Evolutionary conservation across 1,140 invertebrate species (phyloP).

Genomic region (Brachionus asplanchnoidis): DNA sequence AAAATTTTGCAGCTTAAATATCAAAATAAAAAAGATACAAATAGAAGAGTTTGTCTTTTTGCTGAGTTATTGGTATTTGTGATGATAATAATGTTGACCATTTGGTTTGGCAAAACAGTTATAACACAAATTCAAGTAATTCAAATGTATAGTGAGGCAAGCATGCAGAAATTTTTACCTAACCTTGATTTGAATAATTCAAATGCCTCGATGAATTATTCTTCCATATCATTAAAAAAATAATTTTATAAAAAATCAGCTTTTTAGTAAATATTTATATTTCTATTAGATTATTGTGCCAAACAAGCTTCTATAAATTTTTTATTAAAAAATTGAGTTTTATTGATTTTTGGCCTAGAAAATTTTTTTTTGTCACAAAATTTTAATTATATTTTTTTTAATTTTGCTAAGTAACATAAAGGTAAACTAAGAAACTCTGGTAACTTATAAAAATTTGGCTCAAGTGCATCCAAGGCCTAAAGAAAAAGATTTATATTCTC

Average conservation of each 20-base stretch:
- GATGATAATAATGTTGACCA: background rate
- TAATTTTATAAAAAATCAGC: background rate
- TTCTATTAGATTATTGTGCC: background rate
- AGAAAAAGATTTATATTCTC: background rate
- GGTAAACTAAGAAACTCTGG: too few species aligned
- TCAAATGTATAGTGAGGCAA: background rate
- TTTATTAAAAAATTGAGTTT: background rate
- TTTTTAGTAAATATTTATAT: background rate
- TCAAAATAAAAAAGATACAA: conserved; percentile 15
- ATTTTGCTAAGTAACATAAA: background rate
- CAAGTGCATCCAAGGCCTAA: background rate
- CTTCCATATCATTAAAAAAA: background rate
- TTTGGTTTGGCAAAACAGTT: background rate
- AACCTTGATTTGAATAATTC: background rate
- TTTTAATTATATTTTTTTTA: background rate
- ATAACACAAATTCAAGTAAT: background rate
- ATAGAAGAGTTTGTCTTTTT: background rate
- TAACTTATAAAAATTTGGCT: background rate
- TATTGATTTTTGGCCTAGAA: background rate
- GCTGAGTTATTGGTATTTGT: conserved; percentile 7
- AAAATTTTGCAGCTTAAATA: background rate
- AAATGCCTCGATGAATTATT: background rate
- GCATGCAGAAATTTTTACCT: background rate
- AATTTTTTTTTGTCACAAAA: background rate
- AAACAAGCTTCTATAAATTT: background rate